Evolutionary conservation across 2,797 vertebrate genomes (phyloP).

Genomic region (Tapera naevia): DNA sequence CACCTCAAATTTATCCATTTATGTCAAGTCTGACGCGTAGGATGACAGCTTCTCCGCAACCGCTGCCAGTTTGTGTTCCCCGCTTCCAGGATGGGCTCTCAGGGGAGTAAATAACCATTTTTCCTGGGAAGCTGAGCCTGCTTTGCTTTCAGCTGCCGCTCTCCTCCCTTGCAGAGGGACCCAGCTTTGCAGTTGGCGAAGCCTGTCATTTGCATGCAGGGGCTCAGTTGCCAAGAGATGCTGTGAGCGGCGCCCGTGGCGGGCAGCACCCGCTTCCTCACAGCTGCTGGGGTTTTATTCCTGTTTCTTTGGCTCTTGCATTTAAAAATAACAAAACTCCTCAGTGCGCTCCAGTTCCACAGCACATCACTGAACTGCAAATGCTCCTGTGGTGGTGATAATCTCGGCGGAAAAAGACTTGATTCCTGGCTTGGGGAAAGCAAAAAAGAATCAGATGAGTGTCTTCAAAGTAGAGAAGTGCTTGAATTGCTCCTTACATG

Average conservation of each 20-base stretch:
- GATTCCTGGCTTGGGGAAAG: neutral
- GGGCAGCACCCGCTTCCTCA: conserved; percentile 2
- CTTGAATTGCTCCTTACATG: neutral
- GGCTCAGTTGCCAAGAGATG: conserved; percentile 67
- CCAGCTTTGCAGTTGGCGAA: neutral
- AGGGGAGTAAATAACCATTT: fast-evolving
- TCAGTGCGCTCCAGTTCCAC: neutral
- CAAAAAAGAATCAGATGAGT: neutral
- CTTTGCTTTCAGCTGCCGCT: neutral
- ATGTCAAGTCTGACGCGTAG: fast-evolving
- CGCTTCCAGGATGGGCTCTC: fast-evolving
- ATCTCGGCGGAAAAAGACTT: fast-evolving
- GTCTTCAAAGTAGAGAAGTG: neutral
- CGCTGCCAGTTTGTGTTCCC: neutral
- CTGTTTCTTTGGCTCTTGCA: neutral
- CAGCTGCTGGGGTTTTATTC: conserved; percentile 12
- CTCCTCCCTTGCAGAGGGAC: conserved; percentile 25
- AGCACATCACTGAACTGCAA: neutral
- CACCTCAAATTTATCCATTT: fast-evolving
- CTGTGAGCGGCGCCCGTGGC: conserved; percentile 4
- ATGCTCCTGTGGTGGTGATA: fast-evolving
- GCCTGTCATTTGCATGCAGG: conserved; percentile 48
- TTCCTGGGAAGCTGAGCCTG: neutral
- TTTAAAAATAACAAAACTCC: neutral
- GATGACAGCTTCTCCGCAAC: fast-evolving